phyloP scores from a whole-genome alignment of 2,888 invertebrate genomes.

The Rotaria magnacalcarata region DNA sequence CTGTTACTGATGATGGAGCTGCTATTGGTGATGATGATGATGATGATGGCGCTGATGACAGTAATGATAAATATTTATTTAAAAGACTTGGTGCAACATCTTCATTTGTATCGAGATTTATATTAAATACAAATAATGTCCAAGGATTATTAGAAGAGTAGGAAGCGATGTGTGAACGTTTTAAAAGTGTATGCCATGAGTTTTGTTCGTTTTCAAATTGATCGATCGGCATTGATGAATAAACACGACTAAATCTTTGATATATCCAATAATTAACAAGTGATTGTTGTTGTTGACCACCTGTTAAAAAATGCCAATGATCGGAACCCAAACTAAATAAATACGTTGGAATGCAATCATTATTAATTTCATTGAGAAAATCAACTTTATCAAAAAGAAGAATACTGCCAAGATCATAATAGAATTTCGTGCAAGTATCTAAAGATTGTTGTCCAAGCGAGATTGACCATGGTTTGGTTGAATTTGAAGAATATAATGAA shows the following conservation, averaged over 20 bases:
- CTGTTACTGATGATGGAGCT: neutral
- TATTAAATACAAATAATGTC: conserved; percentile 30
- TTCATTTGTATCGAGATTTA: neutral
- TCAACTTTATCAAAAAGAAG: conserved; percentile 26
- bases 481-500: neutral
- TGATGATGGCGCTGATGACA: neutral
- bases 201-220: conserved; percentile 33
- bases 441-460: conserved; percentile 16
- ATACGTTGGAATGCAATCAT: conserved; percentile 5
- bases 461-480: conserved; percentile 14
- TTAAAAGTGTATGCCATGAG: neutral
- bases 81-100: neutral
- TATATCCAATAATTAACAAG: neutral
- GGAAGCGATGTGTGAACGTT: neutral
- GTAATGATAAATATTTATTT: neutral
- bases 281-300: neutral
- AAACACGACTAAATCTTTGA: neutral
- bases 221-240: neutral
- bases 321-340: conserved; percentile 13
- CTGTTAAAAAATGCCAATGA: conserved; percentile 31
- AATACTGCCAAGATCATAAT: conserved; percentile 25
- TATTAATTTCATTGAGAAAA: neutral
- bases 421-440: neutral
- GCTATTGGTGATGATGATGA: neutral
- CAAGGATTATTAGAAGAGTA: conserved; percentile 24